phyloP scores from a whole-genome alignment of 2,888 invertebrate genomes.

The Galerucella nymphaeae region DNA sequence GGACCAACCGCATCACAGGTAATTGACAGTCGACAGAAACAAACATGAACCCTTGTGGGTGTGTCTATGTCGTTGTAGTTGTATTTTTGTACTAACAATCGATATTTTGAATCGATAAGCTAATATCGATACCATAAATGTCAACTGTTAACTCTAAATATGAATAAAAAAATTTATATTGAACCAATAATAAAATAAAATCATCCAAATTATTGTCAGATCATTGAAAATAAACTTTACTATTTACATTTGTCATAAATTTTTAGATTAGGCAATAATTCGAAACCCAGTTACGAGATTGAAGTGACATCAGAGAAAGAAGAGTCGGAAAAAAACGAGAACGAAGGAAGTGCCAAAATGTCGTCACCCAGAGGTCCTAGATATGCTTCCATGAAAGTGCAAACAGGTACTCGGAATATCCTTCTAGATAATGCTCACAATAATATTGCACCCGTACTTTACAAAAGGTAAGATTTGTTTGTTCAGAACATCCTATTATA shows the following conservation, averaged over 20 bases:
- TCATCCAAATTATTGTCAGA: too few relatives aligned
- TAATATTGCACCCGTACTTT: conserved; percentile 78
- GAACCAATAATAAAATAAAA: too few relatives aligned
- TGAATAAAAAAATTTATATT: too few relatives aligned
- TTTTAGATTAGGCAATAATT: conserved; percentile 48
- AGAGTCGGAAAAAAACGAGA: conserved; percentile 46
- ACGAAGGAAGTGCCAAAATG: conserved; percentile 50
- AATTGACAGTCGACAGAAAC: too few relatives aligned
- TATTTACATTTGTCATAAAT: background rate
- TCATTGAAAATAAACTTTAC: background rate
- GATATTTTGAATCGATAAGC: too few relatives aligned
- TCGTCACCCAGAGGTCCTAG: conserved; percentile 70
- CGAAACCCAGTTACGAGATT: conserved; percentile 47
- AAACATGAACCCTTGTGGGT: too few relatives aligned
- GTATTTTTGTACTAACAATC: too few relatives aligned
- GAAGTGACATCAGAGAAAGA: conserved; percentile 46
- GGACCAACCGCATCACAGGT: conserved; percentile 43
- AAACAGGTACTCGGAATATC: conserved; percentile 83
- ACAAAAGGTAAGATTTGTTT: conserved; percentile 63
- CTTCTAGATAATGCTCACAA: conserved; percentile 82
- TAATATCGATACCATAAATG: too few relatives aligned
- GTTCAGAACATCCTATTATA: background rate
- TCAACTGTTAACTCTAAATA: too few relatives aligned
- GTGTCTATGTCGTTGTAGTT: too few relatives aligned
- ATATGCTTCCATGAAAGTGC: conserved; percentile 80